Conservation (phyloP, 2,888 invertebrate species). For the Phyto melanocephala region DNA sequence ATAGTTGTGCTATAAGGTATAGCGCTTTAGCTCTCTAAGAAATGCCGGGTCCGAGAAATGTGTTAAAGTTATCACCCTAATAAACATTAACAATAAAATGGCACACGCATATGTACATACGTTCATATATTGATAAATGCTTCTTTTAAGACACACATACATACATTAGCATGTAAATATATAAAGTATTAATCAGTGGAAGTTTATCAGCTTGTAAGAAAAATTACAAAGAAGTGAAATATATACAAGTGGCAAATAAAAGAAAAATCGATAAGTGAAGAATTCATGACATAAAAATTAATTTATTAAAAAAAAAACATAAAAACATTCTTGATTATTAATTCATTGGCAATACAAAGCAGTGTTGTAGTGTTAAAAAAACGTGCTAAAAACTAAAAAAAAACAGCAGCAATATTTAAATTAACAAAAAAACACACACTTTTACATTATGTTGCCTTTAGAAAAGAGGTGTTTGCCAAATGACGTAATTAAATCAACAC, state of each 20-base stretch:
- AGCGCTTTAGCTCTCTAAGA: too few relatives aligned
- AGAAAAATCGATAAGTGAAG: conserved; percentile 37
- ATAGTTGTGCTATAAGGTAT: too few relatives aligned
- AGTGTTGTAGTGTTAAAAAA: conserved; percentile 11
- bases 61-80: too few relatives aligned
- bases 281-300: conserved; percentile 41
- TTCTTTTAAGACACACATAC: background rate
- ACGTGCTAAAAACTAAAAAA: conserved; percentile 24
- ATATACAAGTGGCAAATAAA: background rate
- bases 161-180: too few relatives aligned
- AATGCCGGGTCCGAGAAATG: too few relatives aligned
- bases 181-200: conserved; percentile 38
- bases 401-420: background rate
- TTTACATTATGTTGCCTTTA: background rate
- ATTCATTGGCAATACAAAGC: conserved; percentile 13
- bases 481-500: background rate
- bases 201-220: conserved; percentile 40
- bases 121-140: background rate
- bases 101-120: background rate
- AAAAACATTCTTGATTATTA: conserved; percentile 32
- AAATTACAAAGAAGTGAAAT: background rate
- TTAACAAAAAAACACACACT: conserved; percentile 3
- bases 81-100: too few relatives aligned
- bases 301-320: conserved; percentile 37
- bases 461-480: background rate